A percentile compares a stretch with the other conserved stretches of the same genome.
These are phyloP conservation scores for Lagodon rhomboides DNA, from an alignment of 2,797 vertebrate genomes.

Conservation along the genomic window DNA sequence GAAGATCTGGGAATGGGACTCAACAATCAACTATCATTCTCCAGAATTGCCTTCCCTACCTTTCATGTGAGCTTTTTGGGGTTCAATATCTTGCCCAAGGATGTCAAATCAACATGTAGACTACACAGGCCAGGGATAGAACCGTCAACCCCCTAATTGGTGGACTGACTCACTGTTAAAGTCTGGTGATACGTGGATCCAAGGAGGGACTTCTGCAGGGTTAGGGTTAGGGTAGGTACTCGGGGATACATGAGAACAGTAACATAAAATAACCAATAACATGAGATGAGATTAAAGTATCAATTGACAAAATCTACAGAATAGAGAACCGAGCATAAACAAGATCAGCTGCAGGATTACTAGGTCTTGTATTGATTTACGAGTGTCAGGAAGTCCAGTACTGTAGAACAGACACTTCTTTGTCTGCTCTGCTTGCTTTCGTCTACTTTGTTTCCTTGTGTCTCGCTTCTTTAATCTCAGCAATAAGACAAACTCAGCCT, in stretches of 20 bases:
- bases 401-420: no score
- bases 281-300: not conserved
- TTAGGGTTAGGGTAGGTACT: no score
- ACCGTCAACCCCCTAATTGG: no score
- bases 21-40: no score
- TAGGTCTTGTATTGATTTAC: not conserved
- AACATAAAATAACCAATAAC: not conserved
- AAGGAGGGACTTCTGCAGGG: not conserved
- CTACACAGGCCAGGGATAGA: no score
- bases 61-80: no score
- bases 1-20: no score
- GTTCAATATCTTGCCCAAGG: no score
- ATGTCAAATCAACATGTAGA: no score
- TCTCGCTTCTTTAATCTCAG: constrained; percentile 5
- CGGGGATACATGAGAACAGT: not conserved
- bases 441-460: not conserved
- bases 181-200: not conserved
- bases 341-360: not conserved
- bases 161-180: no score
- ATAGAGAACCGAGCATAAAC: not conserved
- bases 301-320: not conserved
- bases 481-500: not conserved
- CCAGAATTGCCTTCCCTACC: no score
- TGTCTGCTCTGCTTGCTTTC: not conserved
- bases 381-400: no score